Conservation (phyloP, 2,797 vertebrate genomes). For the Octomys mimax region DNA sequence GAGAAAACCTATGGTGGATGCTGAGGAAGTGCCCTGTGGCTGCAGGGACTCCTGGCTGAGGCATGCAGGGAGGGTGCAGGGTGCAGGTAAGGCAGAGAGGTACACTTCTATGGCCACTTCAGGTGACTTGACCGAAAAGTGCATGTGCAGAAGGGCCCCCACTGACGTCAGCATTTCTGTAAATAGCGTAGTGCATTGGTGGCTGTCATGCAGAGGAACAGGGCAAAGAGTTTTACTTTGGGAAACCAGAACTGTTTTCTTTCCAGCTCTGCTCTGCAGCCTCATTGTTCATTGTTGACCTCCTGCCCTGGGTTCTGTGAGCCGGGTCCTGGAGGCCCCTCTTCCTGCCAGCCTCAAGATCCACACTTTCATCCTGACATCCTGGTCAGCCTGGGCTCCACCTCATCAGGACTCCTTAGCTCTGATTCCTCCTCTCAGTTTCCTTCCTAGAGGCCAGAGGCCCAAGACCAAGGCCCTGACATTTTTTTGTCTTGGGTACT, state of each 20-base stretch:
- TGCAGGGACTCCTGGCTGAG: background rate
- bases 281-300: too few relatives aligned
- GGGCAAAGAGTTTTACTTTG: background rate
- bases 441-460: background rate
- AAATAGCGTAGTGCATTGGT: accelerated
- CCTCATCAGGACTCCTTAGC: background rate
- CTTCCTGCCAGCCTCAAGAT: background rate
- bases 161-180: background rate
- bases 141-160: background rate
- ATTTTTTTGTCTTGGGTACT: background rate
- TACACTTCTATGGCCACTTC: conserved; percentile 7
- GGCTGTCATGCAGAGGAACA: background rate
- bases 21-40: background rate
- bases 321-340: background rate
- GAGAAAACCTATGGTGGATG: conserved; percentile 66
- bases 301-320: background rate
- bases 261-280: background rate
- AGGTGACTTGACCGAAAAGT: conserved; percentile 54
- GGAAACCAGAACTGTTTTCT: background rate
- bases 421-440: background rate
- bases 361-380: background rate
- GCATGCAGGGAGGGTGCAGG: background rate
- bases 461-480: background rate
- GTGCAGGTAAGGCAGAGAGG: conserved; percentile 63
- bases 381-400: background rate